Conservation (phyloP, 2,113 vertebrate species). For the Tyrannus savana region DNA sequence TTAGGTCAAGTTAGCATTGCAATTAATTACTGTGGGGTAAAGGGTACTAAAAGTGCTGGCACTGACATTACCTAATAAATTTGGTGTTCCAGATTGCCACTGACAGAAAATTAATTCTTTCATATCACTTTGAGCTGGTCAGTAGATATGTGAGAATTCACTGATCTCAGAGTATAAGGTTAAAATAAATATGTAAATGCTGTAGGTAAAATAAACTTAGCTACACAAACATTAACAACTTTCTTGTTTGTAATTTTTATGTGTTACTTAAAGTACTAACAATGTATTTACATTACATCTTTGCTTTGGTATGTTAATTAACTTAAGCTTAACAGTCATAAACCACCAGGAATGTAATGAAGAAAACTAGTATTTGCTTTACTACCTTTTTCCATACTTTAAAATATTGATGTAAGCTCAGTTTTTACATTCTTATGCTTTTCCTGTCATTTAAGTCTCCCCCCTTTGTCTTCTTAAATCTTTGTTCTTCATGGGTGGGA, state of each 20-base stretch:
- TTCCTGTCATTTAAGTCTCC: neutral
- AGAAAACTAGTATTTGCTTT: conserved; percentile 62
- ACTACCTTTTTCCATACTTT: conserved; percentile 53
- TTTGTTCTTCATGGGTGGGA: conserved; percentile 53
- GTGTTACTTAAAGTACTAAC: conserved; percentile 5
- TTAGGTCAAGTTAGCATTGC: conserved; percentile 12
- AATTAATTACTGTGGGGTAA: conserved; percentile 12
- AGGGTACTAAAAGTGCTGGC: conserved; percentile 5
- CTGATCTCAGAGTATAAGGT: neutral
- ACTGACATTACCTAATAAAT: conserved; percentile 12
- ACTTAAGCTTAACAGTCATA: conserved; percentile 66
- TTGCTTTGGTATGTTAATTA: conserved; percentile 60
- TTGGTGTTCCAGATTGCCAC: neutral
- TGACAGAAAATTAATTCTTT: conserved; percentile 8
- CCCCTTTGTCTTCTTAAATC: conserved; percentile 2
- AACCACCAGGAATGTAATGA: conserved; percentile 65
- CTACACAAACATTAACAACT: neutral
- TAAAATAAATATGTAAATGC: neutral
- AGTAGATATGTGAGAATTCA: neutral
- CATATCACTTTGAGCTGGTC: neutral
- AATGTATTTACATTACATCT: conserved; percentile 54
- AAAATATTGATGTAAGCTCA: conserved; percentile 53
- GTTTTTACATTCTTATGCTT: conserved; percentile 44
- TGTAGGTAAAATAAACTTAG: neutral
- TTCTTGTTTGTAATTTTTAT: neutral